Evolutionary conservation across 1,140 invertebrate species (phyloP), one percentile per base, ranked within the genome.

Genomic region (Andricus grossulariae): DNA sequence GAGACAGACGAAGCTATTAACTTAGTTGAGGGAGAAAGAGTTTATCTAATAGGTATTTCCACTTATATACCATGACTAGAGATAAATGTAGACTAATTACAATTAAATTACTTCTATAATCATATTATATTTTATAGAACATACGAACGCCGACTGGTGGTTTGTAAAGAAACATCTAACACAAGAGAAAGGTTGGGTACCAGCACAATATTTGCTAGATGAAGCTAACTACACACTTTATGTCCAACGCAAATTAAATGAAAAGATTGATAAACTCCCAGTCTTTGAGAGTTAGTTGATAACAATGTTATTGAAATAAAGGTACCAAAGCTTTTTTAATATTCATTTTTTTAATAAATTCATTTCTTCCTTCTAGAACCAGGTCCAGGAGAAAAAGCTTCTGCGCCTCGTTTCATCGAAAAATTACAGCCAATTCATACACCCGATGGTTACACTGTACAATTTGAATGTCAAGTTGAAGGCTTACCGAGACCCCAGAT

Each of bases 181-280:
- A 0, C 95, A 97, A 88, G 96, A 98, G 91, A 96, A 95, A 86
- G 97, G 97, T 73, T 98, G 96, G 95, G 97, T 98, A 32, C 97
- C 97, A n/a, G 95, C 96, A 4, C 94, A 96, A 87, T 96, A 97
- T 85, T 91, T 98, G 0, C 94, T 97, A 92, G 95, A 97, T 86
- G 95, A 97, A 88, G 90, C 92, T 4, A 95, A 95, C 80, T 98
- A 98, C 84, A 95, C 94, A 0, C 88, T 95, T 12, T 97, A 97
- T 84, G 93, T 98, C 4, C 95, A 97, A 86, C 96, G 95, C 86
- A 98, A 97, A 90, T 90, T 98, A 7, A 94, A 97, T 83, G 97
- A 98, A 87, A 98, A 97, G 87, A 97, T 98, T 82, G 96, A 97
- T 82, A 97, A 97, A 91, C 92, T 98, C 8, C 97, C 97, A 50